Evolutionary conservation across 2,113 vertebrate genomes (phyloP).

Genomic region (Noturus placidus): DNA sequence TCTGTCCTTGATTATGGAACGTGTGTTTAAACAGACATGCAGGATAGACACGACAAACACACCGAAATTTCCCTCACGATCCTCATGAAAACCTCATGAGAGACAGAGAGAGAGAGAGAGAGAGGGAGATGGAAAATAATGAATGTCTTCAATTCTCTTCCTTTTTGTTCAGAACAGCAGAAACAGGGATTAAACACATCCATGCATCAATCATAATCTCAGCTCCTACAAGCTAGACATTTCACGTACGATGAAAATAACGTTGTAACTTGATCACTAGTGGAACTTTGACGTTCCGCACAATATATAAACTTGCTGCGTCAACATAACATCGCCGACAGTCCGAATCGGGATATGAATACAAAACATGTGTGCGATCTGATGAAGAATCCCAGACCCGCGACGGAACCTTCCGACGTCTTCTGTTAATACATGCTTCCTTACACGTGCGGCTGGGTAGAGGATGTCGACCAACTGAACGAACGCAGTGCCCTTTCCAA

Average conservation of each 20-base stretch:
- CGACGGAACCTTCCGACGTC: background rate
- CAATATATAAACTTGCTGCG: no score
- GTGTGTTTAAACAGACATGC: slow-evolving; percentile 51
- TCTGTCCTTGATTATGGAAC: slow-evolving; percentile 50
- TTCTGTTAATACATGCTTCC: no score
- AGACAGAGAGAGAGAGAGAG: background rate
- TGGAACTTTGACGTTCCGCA: no score
- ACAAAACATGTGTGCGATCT: background rate
- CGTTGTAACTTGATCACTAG: background rate
- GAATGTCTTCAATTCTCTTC: slow-evolving; percentile 3
- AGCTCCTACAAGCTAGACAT: background rate
- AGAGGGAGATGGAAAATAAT: slow-evolving; percentile 11
- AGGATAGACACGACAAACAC: slow-evolving; percentile 52
- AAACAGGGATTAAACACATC: background rate
- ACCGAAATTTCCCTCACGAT: slow-evolving; percentile 38
- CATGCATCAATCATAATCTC: background rate
- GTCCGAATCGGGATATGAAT: no score
- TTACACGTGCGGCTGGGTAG: no score
- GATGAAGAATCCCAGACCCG: background rate
- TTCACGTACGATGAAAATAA: background rate
- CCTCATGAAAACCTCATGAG: slow-evolving; percentile 44
- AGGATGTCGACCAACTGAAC: no score
- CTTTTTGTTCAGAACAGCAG: background rate
- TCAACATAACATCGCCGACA: no score
- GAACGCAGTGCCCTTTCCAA: no score